Conservation (phyloP, 2,888 invertebrate genomes). For the Phyllotreta cruciferae region DNA sequence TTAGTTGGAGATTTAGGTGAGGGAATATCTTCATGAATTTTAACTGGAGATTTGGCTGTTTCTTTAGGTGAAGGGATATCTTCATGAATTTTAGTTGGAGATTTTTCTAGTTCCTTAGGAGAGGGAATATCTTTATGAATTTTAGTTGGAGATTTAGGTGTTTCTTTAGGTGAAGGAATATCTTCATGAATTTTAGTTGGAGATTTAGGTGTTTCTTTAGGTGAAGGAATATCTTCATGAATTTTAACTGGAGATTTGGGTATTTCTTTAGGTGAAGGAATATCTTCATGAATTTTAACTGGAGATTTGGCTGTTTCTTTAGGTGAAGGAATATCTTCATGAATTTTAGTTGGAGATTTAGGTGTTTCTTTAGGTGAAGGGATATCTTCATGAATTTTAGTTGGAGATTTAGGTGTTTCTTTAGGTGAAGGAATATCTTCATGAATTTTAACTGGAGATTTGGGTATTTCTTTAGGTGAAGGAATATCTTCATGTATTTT, state of each 20-base stretch:
- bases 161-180: too few species aligned
- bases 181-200: too few species aligned
- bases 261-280: background rate
- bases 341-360: too few species aligned
- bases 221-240: too few species aligned
- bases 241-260: too few species aligned
- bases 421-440: background rate
- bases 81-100: too few species aligned
- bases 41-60: background rate
- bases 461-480: background rate
- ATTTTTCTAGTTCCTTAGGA: too few species aligned
- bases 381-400: background rate
- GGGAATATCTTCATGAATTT: background rate
- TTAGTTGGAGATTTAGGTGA: background rate
- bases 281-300: background rate
- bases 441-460: background rate
- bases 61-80: background rate
- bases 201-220: background rate
- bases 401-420: constrained; percentile 9
- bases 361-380: background rate
- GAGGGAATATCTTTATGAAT: too few species aligned
- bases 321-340: too few species aligned
- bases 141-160: background rate
- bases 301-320: background rate
- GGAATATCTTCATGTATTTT: background rate